Evolutionary conservation across 2,113 vertebrate species (phyloP).

Genomic region (Prunella himalayana): DNA sequence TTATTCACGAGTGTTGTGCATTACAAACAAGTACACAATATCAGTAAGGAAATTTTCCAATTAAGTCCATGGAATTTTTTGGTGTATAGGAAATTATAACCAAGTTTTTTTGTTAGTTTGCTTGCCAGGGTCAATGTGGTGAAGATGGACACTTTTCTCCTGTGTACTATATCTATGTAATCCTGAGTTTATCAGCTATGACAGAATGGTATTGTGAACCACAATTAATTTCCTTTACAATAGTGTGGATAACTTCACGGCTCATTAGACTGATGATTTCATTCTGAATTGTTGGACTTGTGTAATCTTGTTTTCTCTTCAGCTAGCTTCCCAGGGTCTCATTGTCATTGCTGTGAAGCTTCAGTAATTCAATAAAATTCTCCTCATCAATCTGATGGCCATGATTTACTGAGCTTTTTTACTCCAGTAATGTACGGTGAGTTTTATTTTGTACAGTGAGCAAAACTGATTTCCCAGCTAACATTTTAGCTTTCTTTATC

Average conservation of each 20-base stretch:
- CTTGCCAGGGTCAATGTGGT: not conserved
- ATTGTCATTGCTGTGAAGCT: constrained; percentile 60
- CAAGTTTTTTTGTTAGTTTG: not conserved
- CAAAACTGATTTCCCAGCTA: not conserved
- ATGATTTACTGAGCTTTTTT: constrained; percentile 4
- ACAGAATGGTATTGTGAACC: constrained; percentile 44
- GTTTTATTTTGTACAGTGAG: not conserved
- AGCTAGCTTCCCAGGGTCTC: constrained; percentile 61
- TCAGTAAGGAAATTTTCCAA: not conserved
- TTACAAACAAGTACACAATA: not conserved
- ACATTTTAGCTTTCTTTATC: not conserved
- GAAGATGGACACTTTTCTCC: constrained; percentile 3
- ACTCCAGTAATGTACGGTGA: not conserved
- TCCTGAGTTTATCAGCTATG: constrained; percentile 41
- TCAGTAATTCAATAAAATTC: constrained; percentile 49
- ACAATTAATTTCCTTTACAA: constrained; percentile 68
- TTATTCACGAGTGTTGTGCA: not conserved
- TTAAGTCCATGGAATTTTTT: not conserved
- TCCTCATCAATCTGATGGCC: constrained; percentile 41
- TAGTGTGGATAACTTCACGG: constrained; percentile 54
- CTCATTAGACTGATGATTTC: constrained; percentile 69
- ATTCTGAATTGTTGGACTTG: constrained; percentile 65
- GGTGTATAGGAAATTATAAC: not conserved
- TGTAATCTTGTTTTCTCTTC: constrained; percentile 76
- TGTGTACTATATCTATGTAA: constrained; percentile 10